Evolutionary conservation across 2,888 invertebrate genomes (phyloP).

Genomic region (Polymixis lichenea): DNA sequence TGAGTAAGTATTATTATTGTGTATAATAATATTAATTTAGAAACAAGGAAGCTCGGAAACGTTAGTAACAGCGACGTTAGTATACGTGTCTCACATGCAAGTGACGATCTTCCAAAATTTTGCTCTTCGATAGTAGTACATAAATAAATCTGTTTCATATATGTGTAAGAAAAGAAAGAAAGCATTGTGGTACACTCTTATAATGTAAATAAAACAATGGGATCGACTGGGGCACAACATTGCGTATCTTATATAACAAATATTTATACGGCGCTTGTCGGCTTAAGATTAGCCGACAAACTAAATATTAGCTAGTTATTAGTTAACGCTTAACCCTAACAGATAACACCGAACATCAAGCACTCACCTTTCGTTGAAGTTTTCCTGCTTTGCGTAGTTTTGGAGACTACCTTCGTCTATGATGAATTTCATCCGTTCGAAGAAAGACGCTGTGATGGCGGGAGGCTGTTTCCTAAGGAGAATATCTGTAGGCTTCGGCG

Average conservation of each 20-base stretch:
- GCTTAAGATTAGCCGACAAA: constrained; percentile 47
- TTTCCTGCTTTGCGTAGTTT: constrained; percentile 98
- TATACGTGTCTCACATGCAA: constrained; percentile 81
- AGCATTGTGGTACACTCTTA: constrained; percentile 84
- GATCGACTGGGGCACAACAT: constrained; percentile 96
- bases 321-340: constrained; percentile 69
- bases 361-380: constrained; percentile 99
- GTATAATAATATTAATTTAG: constrained; percentile 81
- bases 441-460: constrained; percentile 99
- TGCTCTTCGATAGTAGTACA: constrained; percentile 66
- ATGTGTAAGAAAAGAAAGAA: constrained; percentile 82
- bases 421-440: constrained; percentile 99
- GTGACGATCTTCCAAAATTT: constrained; percentile 74
- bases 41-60: constrained; percentile 74
- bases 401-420: constrained; percentile 99
- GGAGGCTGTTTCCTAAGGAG: constrained; percentile 98
- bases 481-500: constrained; percentile 98
- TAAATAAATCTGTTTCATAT: constrained; percentile 69
- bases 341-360: constrained; percentile 82
- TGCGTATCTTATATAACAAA: constrained; percentile 89
- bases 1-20: constrained; percentile 85
- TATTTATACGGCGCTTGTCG: constrained; percentile 74
- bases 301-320: constrained; percentile 49
- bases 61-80: constrained; percentile 63
- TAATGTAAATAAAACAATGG: constrained; percentile 87